phyloP scores from a whole-genome alignment of 2,113 vertebrate genomes.

The Gopherus flavomarginatus region DNA sequence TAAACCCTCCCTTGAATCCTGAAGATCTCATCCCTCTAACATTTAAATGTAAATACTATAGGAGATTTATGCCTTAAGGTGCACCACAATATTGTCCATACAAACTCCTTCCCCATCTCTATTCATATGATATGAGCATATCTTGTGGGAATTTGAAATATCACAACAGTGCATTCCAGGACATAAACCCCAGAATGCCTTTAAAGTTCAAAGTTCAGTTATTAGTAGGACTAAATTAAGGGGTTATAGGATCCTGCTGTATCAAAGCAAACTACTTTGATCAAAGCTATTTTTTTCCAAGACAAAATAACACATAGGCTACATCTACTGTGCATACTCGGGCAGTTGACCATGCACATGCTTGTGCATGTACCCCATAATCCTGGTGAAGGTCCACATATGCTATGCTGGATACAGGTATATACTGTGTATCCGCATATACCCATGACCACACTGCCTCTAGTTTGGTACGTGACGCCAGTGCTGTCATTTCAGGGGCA shows the following conservation, averaged over 20 bases:
- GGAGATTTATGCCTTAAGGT: neutral
- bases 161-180: constrained; percentile 49
- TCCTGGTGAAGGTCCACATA: neutral
- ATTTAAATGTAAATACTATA: neutral
- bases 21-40: neutral
- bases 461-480: neutral
- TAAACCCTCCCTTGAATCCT: neutral
- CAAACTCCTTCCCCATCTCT: neutral
- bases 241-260: neutral
- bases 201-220: constrained; percentile 35
- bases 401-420: neutral
- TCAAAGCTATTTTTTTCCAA: neutral
- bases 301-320: neutral
- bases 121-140: constrained; percentile 32
- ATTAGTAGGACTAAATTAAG: constrained; percentile 23
- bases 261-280: constrained; percentile 47
- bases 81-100: neutral
- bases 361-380: neutral
- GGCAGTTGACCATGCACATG: neutral
- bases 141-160: constrained; percentile 47
- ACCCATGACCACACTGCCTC: neutral
- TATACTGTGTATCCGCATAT: neutral
- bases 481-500: neutral
- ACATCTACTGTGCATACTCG: neutral
- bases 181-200: constrained; percentile 25